Evolutionary conservation across 1,140 invertebrate genomes (phyloP).

Genomic region (Drosophila nigromelanica): DNA sequence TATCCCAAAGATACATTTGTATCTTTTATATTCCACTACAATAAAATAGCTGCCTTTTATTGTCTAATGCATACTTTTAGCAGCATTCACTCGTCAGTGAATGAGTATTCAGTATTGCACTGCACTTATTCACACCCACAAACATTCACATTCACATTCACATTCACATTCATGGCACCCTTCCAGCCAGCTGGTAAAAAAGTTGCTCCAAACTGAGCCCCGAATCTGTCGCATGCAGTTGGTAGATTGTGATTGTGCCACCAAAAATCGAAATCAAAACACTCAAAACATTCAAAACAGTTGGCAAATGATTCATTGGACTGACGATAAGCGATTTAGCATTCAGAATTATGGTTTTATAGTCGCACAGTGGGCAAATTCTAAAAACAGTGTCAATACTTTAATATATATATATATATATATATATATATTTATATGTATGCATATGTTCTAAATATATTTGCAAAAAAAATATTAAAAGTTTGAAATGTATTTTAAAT

Average conservation of each 20-base stretch:
- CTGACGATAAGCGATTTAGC: conserved; percentile 62
- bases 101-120: background rate
- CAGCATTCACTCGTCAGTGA: background rate
- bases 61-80: conserved; percentile 3
- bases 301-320: conserved; percentile 70
- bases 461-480: background rate
- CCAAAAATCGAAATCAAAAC: conserved; percentile 28
- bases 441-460: too few species aligned
- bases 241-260: conserved; percentile 5
- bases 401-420: too few species aligned
- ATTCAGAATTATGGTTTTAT: conserved; percentile 10
- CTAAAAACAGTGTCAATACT: too few species aligned
- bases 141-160: conserved; percentile 14
- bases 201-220: background rate
- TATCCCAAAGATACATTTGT: conserved; percentile 20
- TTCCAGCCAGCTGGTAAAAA: conserved; percentile 1
- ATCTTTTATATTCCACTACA: background rate
- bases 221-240: background rate
- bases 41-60: background rate
- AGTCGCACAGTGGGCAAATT: conserved; percentile 23
- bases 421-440: too few species aligned
- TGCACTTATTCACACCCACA: conserved; percentile 28
- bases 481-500: too few species aligned
- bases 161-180: background rate
- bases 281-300: conserved; percentile 44